Evolutionary conservation across 2,113 vertebrate genomes (phyloP).

Genomic region (Donacobius atricapilla): DNA sequence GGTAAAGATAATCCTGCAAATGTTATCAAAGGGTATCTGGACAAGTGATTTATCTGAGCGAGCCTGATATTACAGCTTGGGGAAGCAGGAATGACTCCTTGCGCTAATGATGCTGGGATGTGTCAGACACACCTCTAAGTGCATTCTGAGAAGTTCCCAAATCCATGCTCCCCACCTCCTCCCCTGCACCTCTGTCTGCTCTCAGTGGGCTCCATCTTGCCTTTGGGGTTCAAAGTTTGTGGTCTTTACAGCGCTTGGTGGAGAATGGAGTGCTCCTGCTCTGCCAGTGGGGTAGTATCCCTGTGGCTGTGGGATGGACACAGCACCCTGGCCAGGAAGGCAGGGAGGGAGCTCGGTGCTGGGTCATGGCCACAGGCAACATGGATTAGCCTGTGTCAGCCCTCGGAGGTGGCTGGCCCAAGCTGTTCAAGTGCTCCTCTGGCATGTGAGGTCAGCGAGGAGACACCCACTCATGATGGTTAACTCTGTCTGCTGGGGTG

Average conservation of each 20-base stretch:
- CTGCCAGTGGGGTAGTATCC: neutral
- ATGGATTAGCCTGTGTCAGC: neutral
- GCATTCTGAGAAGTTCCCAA: neutral
- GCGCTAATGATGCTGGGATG: neutral
- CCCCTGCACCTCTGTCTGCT: neutral
- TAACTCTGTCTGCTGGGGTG: neutral
- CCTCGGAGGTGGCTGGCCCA: accelerated
- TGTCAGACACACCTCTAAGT: neutral
- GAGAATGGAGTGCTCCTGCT: neutral
- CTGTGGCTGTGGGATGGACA: neutral
- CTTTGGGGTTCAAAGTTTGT: neutral
- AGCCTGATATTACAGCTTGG: constrained; percentile 24
- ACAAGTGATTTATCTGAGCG: neutral
- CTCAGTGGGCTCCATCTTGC: accelerated
- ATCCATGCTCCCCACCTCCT: neutral
- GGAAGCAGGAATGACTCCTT: neutral
- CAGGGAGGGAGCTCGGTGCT: neutral
- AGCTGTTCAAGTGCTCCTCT: neutral
- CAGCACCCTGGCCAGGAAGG: neutral
- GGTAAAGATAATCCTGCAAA: constrained; percentile 19
- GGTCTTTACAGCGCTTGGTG: accelerated
- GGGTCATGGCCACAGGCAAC: accelerated
- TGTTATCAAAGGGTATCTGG: constrained; percentile 16
- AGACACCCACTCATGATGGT: neutral
- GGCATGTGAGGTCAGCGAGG: accelerated